phyloP scores from a whole-genome alignment of 2,888 invertebrate species.

The Drosophila gaucha region DNA sequence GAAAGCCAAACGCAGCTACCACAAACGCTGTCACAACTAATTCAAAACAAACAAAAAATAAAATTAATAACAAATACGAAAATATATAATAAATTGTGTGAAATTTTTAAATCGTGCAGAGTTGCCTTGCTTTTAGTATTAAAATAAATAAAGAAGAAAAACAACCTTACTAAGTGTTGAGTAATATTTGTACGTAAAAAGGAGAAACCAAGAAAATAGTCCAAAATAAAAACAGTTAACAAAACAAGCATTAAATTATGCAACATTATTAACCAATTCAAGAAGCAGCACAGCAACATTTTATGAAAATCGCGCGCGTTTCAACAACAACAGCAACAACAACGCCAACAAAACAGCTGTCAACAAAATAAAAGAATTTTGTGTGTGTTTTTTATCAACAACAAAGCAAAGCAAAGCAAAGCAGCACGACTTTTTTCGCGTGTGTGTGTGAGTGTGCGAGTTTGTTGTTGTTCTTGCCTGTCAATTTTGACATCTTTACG shows the following conservation, averaged over 20 bases:
- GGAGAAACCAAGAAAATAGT: neutral
- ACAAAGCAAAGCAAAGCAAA: slow-evolving; percentile 11
- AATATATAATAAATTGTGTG: slow-evolving; percentile 1
- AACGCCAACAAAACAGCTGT: slow-evolving; percentile 45
- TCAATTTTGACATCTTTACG: slow-evolving; percentile 51
- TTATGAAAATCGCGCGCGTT: slow-evolving; percentile 53
- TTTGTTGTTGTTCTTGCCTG: slow-evolving; percentile 33
- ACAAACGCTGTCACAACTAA: slow-evolving; percentile 33
- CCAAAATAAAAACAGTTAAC: slow-evolving; percentile 17
- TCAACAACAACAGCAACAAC: slow-evolving; percentile 20
- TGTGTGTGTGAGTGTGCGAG: neutral
- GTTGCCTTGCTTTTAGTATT: slow-evolving; percentile 46
- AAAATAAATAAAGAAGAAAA: slow-evolving; percentile 7
- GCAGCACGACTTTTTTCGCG: slow-evolving; percentile 31
- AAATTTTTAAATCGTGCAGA: slow-evolving; percentile 36
- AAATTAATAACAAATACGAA: slow-evolving; percentile 26
- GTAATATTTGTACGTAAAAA: slow-evolving; percentile 22
- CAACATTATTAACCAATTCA: slow-evolving; percentile 43
- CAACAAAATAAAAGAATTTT: slow-evolving; percentile 29
- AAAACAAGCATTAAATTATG: slow-evolving; percentile 43
- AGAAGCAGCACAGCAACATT: slow-evolving; percentile 26
- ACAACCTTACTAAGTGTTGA: slow-evolving; percentile 31
- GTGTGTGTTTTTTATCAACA: slow-evolving; percentile 33
- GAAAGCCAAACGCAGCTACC: slow-evolving; percentile 32
- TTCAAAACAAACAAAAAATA: slow-evolving; percentile 1